Conservation (phyloP, 1,140 invertebrate genomes). For the Eriocheir sinensis region DNA sequence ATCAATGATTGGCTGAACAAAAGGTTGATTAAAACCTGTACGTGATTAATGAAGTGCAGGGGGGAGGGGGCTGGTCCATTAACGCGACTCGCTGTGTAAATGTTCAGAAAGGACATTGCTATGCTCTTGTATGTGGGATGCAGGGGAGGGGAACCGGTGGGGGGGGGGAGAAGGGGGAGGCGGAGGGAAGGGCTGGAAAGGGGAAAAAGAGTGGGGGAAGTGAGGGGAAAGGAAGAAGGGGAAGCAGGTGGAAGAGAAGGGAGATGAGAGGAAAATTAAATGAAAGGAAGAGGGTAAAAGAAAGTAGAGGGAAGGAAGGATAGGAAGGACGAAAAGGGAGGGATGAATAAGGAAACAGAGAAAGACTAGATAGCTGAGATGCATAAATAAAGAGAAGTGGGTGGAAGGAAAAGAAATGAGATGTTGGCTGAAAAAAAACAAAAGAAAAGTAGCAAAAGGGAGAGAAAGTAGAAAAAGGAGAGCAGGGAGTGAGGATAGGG, state of each 20-base stretch:
- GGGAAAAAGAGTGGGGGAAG: background rate
- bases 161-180: background rate
- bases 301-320: background rate
- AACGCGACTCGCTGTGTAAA: conserved; percentile 6
- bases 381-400: background rate
- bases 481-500: background rate
- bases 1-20: conserved; percentile 47
- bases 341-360: too few species aligned
- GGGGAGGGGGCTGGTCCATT: background rate
- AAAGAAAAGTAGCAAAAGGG: background rate
- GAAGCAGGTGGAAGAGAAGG: background rate
- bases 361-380: too few species aligned
- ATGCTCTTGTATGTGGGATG: background rate
- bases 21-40: conserved; percentile 39
- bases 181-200: background rate
- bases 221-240: background rate
- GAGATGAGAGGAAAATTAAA: background rate
- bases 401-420: background rate
- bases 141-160: background rate
- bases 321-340: background rate
- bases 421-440: background rate
- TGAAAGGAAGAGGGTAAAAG: background rate
- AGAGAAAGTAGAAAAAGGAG: background rate
- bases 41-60: conserved; percentile 34
- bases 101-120: conserved; percentile 24